These are phyloP conservation scores for Drosophila leonis DNA, from an alignment of 2,888 invertebrate species.

Conservation along the genomic window DNA sequence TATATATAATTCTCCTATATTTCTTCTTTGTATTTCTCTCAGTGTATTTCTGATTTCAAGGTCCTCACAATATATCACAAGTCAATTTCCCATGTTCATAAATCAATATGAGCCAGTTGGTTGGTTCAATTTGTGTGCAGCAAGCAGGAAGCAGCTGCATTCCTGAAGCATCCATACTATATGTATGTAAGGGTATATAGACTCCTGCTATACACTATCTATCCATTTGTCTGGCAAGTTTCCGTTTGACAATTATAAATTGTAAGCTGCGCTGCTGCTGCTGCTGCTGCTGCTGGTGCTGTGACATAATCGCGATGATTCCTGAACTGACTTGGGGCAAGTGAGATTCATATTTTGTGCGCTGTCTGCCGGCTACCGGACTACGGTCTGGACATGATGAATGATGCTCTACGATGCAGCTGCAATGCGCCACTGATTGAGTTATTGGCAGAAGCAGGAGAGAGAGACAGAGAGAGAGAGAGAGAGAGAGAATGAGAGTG, in stretches of 20 bases:
- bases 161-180: constrained; percentile 16
- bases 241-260: constrained; percentile 77
- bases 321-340: constrained; percentile 43
- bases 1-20: no score
- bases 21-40: constrained; percentile 5
- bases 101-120: constrained; percentile 60
- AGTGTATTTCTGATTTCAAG: constrained; percentile 57
- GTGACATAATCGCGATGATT: constrained; percentile 78
- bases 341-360: constrained; percentile 58
- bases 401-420: constrained; percentile 58
- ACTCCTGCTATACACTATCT: constrained; percentile 33
- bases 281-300: constrained; percentile 57
- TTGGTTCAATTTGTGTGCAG: constrained; percentile 54
- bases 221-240: constrained; percentile 75
- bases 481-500: not conserved
- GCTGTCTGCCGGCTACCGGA: constrained; percentile 26
- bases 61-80: constrained; percentile 73
- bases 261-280: constrained; percentile 67
- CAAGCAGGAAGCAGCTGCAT: constrained; percentile 45
- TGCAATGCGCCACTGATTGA: constrained; percentile 75
- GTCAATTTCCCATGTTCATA: constrained; percentile 75
- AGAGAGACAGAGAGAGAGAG: constrained; percentile 5
- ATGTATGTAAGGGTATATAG: constrained; percentile 5
- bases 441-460: constrained; percentile 56
- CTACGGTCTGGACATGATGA: constrained; percentile 56